phyloP scores from a whole-genome alignment of 2,888 invertebrate species.

The Pollenia labialis region DNA sequence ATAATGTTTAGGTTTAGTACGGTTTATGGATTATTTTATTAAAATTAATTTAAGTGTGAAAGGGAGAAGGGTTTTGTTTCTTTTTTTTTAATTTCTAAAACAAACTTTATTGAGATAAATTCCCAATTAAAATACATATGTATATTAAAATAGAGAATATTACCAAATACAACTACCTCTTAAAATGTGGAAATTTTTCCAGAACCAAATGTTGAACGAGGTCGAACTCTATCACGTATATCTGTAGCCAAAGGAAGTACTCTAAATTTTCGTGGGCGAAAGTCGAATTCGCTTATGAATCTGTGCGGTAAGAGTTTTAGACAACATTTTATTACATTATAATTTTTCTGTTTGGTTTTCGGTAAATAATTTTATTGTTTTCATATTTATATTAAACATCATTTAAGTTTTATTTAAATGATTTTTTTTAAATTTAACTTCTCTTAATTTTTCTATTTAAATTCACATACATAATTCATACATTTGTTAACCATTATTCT shows the following conservation, averaged over 20 bases:
- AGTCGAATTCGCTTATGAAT: constrained; percentile 98
- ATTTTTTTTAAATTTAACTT: constrained; percentile 12
- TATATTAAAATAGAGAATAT: constrained; percentile 34
- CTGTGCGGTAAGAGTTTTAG: constrained; percentile 93
- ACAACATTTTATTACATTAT: constrained; percentile 61
- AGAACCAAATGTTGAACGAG: constrained; percentile 85
- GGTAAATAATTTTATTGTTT: constrained; percentile 43
- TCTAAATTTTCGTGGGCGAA: constrained; percentile 95
- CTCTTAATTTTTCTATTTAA: not conserved
- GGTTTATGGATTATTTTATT: constrained; percentile 34
- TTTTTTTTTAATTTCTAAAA: constrained; percentile 40
- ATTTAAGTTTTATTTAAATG: constrained; percentile 27
- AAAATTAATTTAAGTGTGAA: constrained; percentile 40
- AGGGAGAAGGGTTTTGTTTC: constrained; percentile 14
- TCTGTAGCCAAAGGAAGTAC: constrained; percentile 92
- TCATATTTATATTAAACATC: constrained; percentile 17
- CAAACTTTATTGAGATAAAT: constrained; percentile 56
- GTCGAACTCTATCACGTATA: constrained; percentile 87
- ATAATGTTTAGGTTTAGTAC: constrained; percentile 41
- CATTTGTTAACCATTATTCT: constrained; percentile 25
- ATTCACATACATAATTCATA: constrained; percentile 14
- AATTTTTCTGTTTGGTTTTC: constrained; percentile 49
- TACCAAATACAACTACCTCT: constrained; percentile 53
- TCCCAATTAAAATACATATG: constrained; percentile 17
- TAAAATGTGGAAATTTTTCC: constrained; percentile 79